phyloP scores from a whole-genome alignment of 2,113 vertebrate species.

The Sinosuthora webbiana region DNA sequence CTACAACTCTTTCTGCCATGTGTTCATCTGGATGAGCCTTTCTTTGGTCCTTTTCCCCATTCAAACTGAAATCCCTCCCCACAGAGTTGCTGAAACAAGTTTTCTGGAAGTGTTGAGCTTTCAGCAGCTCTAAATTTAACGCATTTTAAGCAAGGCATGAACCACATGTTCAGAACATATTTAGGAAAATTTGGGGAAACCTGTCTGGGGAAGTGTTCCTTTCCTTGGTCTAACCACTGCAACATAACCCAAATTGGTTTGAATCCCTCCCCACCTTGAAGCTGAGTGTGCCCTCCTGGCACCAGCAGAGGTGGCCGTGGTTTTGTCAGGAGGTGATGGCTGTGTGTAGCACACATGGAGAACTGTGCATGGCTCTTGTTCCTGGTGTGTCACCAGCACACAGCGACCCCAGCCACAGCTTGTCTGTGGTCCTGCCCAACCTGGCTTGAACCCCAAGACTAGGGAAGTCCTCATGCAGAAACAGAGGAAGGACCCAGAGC shows the following conservation, averaged over 20 bases:
- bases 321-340: rapidly evolving
- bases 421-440: not conserved
- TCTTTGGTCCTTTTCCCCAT: not conserved
- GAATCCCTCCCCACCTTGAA: not conserved
- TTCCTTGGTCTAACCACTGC: not conserved
- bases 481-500: rapidly evolving
- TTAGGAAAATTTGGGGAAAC: not conserved
- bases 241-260: not conserved
- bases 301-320: not conserved
- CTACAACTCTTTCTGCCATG: not conserved
- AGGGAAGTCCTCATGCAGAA: not conserved
- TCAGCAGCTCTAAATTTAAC: not conserved
- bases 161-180: not conserved
- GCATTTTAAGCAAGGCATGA: not conserved
- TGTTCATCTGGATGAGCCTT: not conserved
- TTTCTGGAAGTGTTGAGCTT: not conserved
- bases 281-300: not conserved
- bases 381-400: not conserved
- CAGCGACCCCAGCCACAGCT: not conserved
- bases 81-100: not conserved
- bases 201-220: not conserved
- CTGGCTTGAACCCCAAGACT: not conserved
- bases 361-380: not conserved
- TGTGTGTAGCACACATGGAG: rapidly evolving
- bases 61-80: not conserved